Evolutionary conservation across 1,140 invertebrate genomes (phyloP), one percentile per base, ranked within the genome.

Genomic region (Polypedilum pembai): DNA sequence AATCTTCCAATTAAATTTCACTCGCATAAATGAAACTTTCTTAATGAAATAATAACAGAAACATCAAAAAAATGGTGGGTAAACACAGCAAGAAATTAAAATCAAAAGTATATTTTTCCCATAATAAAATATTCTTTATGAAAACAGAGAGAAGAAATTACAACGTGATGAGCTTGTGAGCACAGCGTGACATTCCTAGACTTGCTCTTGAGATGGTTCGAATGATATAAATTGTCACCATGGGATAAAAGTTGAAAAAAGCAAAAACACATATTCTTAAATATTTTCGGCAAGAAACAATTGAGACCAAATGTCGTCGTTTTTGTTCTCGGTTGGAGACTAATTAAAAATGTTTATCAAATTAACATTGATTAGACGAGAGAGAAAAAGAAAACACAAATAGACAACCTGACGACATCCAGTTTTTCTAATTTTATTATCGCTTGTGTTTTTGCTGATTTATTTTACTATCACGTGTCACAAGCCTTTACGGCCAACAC

Each of bases 281-380:
- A 5, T 5, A 5, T 33, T 33, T 33, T 33, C 5, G 24, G 24
- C 5, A 33, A 33, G 24, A 33, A 33, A 33, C 24, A 33, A 33
- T 33, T 56, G 4, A 56, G 45, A n/a, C 45, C 15, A 3, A 56
- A 56, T 56, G 45, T 56, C 45, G n/a, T 56, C 12, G 12, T 56
- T 4, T 56, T 56, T 56, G n/a, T 33, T 10, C 45, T n/a, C 10
- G 15, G 45, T 15, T 15, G 45, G 45, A 56, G 12, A 56, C 45
- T 56, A 56, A 56, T 56, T 56, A 56, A 56, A 56, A 4, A 56
- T 56, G n/a, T 56, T 56, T 56, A n/a, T n/a, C 45, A 56, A 56
- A 56, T 56, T 56, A 56, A 56, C 45, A 56, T 12, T 12, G 45
- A 10, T 45, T 8, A 45, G 8, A 10, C 41, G 41, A 10, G 41